phyloP scores from a whole-genome alignment of 2,113 vertebrate species.

The Panthera uncia region DNA sequence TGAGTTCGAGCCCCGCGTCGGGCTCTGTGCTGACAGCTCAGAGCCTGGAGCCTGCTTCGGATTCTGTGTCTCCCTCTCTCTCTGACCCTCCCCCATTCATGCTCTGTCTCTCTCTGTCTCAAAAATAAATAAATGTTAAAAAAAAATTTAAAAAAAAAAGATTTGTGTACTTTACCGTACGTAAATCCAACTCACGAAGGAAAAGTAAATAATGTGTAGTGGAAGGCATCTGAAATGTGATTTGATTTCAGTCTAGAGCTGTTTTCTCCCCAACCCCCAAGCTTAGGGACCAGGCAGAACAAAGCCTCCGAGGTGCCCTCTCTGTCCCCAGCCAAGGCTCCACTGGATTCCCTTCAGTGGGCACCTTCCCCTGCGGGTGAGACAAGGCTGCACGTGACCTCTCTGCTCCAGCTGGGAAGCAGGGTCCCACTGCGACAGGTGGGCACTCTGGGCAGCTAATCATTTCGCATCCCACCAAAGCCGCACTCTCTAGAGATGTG shows the following conservation, averaged over 20 bases:
- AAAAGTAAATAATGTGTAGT: not conserved
- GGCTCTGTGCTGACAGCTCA: too few species aligned
- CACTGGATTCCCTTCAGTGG: not conserved
- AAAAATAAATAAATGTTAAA: too few species aligned
- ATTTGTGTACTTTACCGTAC: not conserved
- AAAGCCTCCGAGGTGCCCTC: not conserved
- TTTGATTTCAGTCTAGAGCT: not conserved
- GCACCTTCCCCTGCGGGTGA: not conserved
- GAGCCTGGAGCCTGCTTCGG: too few species aligned
- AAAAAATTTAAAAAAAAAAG: not conserved
- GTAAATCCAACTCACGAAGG: not conserved
- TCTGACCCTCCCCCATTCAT: too few species aligned
- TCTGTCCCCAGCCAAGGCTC: not conserved
- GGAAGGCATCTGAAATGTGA: not conserved
- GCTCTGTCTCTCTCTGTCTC: too few species aligned
- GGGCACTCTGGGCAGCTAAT: not conserved
- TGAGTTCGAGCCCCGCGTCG: too few species aligned
- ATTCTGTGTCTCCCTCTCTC: too few species aligned
- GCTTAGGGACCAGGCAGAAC: not conserved
- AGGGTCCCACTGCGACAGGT: not conserved
- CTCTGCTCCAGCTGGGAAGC: not conserved
- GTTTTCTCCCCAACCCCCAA: not conserved
- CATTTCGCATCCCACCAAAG: not conserved
- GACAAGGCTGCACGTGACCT: not conserved
- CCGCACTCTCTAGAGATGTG: not conserved